These are phyloP conservation scores for Cylindroiulus punctatus DNA, from an alignment of 2,888 invertebrate species.

Conservation along the genomic window DNA sequence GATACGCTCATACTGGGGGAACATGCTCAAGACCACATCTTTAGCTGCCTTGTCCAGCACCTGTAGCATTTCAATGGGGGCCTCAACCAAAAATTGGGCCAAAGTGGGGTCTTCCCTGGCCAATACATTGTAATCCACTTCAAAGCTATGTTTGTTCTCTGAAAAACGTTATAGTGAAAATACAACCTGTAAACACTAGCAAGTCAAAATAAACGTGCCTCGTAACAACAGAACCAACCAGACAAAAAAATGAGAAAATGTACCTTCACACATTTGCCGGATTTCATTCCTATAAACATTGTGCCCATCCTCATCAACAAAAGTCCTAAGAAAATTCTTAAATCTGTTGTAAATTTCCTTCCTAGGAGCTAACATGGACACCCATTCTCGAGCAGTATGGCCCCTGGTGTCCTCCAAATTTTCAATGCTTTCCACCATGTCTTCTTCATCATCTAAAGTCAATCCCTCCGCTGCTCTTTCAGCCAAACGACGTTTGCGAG, in stretches of 20 bases:
- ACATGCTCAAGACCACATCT: slow-evolving; percentile 87
- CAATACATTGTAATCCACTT: slow-evolving; percentile 91
- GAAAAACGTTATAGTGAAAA: too few relatives aligned
- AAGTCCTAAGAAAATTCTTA: slow-evolving; percentile 91
- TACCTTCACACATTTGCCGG: slow-evolving; percentile 88
- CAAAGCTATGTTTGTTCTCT: slow-evolving; percentile 79
- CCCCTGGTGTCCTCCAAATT: slow-evolving; percentile 98
- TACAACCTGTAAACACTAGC: too few relatives aligned
- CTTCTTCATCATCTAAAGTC: slow-evolving; percentile 79
- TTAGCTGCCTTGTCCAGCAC: slow-evolving; percentile 84
- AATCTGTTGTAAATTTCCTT: slow-evolving; percentile 94
- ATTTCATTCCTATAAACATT: slow-evolving; percentile 93
- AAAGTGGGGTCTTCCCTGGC: slow-evolving; percentile 90
- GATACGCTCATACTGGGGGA: slow-evolving; percentile 95
- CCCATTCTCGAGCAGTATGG: slow-evolving; percentile 94
- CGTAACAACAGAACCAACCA: neutral
- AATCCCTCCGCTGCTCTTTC: slow-evolving; percentile 87
- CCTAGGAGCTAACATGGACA: slow-evolving; percentile 91
- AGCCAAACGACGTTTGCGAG: slow-evolving; percentile 78
- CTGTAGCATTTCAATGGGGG: slow-evolving; percentile 95
- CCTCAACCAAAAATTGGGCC: slow-evolving; percentile 97
- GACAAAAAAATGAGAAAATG: slow-evolving; percentile 41
- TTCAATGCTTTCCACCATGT: slow-evolving; percentile 94
- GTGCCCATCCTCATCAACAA: slow-evolving; percentile 84
- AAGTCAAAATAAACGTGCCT: too few relatives aligned